Evolutionary conservation across 2,797 vertebrate genomes (phyloP).

Genomic region (Okamejei kenojei): DNA sequence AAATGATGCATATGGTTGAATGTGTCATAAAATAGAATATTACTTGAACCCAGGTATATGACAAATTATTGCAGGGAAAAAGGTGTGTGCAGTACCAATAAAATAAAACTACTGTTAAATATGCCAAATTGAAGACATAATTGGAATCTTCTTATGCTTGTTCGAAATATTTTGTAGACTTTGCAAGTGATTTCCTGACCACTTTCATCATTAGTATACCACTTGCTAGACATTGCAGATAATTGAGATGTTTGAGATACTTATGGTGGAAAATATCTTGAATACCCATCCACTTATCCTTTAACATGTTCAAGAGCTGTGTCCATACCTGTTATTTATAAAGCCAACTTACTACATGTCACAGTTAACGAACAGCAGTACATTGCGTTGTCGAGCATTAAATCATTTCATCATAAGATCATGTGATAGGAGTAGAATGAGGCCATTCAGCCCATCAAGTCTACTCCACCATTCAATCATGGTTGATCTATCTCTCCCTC

Average conservation of each 20-base stretch:
- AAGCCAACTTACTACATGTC: background rate
- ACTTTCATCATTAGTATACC: background rate
- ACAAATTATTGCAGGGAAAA: background rate
- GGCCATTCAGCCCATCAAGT: too few relatives aligned
- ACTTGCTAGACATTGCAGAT: background rate
- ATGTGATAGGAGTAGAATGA: too few relatives aligned
- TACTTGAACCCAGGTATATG: background rate
- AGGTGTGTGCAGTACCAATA: background rate
- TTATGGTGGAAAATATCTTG: background rate
- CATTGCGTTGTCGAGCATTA: background rate
- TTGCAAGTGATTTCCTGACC: background rate
- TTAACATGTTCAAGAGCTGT: background rate
- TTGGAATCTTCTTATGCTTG: background rate
- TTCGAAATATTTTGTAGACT: background rate
- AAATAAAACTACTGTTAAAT: background rate
- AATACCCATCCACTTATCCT: background rate
- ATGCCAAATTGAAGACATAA: too few relatives aligned
- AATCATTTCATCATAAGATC: too few relatives aligned
- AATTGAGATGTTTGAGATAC: background rate
- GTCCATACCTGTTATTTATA: background rate
- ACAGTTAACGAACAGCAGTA: background rate
- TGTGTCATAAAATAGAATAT: background rate
- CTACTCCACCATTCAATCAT: too few relatives aligned
- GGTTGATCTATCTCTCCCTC: too few relatives aligned
- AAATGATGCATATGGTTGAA: background rate